Conservation (phyloP, 2,797 vertebrate species). For the Melanotaenia parkinsoni region DNA sequence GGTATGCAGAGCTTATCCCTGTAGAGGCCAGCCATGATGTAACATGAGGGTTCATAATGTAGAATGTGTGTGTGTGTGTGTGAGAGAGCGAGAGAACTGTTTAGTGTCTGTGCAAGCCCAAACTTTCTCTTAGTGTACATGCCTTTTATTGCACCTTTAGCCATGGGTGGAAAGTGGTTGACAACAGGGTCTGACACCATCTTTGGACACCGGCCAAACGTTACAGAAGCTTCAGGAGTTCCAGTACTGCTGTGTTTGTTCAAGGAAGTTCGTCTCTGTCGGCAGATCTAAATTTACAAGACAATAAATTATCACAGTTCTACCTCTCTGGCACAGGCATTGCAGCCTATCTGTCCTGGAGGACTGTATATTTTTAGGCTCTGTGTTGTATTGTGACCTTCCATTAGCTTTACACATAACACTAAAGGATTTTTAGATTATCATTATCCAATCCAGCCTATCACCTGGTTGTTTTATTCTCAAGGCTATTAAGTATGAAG, state of each 20-base stretch:
- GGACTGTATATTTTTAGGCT: slow-evolving; percentile 76
- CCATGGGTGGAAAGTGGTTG: slow-evolving; percentile 17
- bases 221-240: slow-evolving; percentile 59
- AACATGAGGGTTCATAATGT: slow-evolving; percentile 46
- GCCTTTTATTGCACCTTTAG: slow-evolving; percentile 27
- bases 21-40: slow-evolving; percentile 49
- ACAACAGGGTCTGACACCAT: slow-evolving; percentile 50
- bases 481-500: slow-evolving; percentile 6
- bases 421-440: slow-evolving; percentile 65
- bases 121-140: slow-evolving; percentile 26
- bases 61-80: neutral
- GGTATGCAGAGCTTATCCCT: slow-evolving; percentile 34
- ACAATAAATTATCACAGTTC: slow-evolving; percentile 79
- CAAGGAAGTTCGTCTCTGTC: slow-evolving; percentile 67
- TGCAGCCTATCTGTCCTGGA: slow-evolving; percentile 44
- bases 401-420: slow-evolving; percentile 68
- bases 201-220: slow-evolving; percentile 52
- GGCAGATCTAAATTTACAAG: slow-evolving; percentile 80
- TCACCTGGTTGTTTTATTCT: slow-evolving; percentile 26
- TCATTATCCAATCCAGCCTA: slow-evolving; percentile 48
- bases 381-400: slow-evolving; percentile 75
- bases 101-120: slow-evolving; percentile 10
- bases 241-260: slow-evolving; percentile 65
- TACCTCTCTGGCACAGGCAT: slow-evolving; percentile 53
- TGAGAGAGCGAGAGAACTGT: neutral